phyloP scores from a whole-genome alignment of 2,888 invertebrate genomes.

The Tuberolachnus salignus region DNA sequence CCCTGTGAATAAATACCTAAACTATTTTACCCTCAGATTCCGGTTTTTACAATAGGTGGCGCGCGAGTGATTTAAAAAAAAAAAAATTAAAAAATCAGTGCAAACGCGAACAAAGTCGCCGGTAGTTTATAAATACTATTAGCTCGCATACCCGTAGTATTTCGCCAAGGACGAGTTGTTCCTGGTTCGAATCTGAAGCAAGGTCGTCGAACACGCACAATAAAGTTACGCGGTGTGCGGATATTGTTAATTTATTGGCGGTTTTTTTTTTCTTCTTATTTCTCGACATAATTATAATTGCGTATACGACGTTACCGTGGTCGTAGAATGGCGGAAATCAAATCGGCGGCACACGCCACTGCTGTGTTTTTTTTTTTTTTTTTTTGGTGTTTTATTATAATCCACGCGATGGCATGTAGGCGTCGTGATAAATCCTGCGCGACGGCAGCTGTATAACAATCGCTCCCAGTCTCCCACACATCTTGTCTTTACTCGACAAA shows the following conservation, averaged over 20 bases:
- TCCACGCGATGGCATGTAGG: neutral
- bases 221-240: neutral
- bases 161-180: constrained; percentile 35
- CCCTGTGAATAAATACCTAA: no score
- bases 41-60: no score
- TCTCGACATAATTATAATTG: no score
- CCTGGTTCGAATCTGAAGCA: constrained; percentile 44
- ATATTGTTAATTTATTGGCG: constrained; percentile 18
- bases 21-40: no score
- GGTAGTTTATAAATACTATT: no score
- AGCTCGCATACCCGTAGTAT: no score
- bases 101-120: no score
- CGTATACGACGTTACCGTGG: no score
- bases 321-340: neutral
- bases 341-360: neutral
- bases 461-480: neutral
- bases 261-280: neutral
- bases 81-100: no score
- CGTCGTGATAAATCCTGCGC: neutral
- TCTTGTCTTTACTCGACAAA: neutral
- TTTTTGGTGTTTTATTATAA: neutral
- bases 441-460: neutral
- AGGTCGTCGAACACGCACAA: constrained; percentile 5
- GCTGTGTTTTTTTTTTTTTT: no score
- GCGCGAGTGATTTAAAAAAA: no score